These are phyloP conservation scores for Apamea epomidion DNA, from an alignment of 2,888 invertebrate species.

Conservation along the genomic window DNA sequence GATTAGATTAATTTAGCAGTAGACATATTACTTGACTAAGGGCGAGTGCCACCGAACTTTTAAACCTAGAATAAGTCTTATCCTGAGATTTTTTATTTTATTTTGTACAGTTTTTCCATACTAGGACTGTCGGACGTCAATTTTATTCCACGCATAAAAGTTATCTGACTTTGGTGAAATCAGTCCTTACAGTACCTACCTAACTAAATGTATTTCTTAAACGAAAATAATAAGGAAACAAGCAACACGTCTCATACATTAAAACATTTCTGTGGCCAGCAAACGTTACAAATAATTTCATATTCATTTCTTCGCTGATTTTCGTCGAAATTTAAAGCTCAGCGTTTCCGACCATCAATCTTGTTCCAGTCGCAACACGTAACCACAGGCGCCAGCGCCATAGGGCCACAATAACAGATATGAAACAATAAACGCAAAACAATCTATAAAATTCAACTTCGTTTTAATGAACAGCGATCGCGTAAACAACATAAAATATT, in stretches of 20 bases:
- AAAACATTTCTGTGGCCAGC: slow-evolving; percentile 18
- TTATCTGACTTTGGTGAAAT: not conserved
- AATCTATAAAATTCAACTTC: slow-evolving; percentile 58
- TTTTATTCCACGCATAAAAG: not conserved
- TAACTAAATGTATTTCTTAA: not conserved
- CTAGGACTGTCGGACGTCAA: not conserved
- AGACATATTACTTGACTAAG: not conserved
- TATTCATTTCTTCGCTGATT: slow-evolving; percentile 38
- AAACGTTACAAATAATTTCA: slow-evolving; percentile 34
- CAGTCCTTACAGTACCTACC: not conserved
- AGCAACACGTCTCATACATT: slow-evolving; percentile 23
- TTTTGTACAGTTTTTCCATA: not conserved
- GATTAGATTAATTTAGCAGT: not conserved
- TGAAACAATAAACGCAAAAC: slow-evolving; percentile 60
- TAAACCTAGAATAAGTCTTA: not conserved
- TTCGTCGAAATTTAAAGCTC: slow-evolving; percentile 25
- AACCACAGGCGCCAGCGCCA: slow-evolving; percentile 47
- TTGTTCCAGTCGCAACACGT: slow-evolving; percentile 36
- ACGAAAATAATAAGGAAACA: slow-evolving; percentile 13
- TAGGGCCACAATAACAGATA: slow-evolving; percentile 38
- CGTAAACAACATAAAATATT: slow-evolving; percentile 68
- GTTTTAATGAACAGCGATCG: slow-evolving; percentile 61
- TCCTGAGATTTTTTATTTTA: not conserved
- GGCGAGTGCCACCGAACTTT: not conserved
- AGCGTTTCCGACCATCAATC: slow-evolving; percentile 55